Percentiles rank a stretch among this genome's conserved stretches.
phyloP scores from a whole-genome alignment of 2,888 invertebrate genomes.

The Ophraella communa region DNA sequence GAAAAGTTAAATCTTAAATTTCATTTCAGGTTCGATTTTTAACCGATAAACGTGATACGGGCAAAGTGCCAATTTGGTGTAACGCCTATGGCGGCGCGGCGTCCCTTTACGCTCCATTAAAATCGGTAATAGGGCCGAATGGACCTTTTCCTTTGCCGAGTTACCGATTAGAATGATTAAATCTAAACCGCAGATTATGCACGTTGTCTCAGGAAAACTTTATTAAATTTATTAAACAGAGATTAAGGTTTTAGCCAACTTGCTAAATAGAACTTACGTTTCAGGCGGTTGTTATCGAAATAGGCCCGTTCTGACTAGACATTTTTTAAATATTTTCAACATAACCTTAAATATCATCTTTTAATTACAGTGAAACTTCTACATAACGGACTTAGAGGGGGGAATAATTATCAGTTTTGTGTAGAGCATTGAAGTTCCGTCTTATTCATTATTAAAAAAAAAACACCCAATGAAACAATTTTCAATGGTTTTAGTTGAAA shows the following conservation, averaged over 20 bases:
- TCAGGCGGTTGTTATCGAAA: too few species aligned
- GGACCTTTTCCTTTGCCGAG: conserved; percentile 32
- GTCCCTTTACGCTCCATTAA: conserved; percentile 43
- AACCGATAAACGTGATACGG: conserved; percentile 25
- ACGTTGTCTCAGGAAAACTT: conserved; percentile 28
- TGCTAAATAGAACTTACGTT: background rate
- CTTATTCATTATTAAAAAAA: too few species aligned
- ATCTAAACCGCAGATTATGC: conserved; percentile 25
- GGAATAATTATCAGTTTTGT: too few species aligned
- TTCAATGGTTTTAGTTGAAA: too few species aligned
- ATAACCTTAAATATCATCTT: too few species aligned
- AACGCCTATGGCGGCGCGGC: conserved; percentile 43
- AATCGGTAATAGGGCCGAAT: conserved; percentile 37
- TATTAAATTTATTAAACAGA: conserved; percentile 31
- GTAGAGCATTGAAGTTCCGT: too few species aligned
- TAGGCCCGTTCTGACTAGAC: too few species aligned
- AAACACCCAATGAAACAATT: too few species aligned
- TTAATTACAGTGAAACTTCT: too few species aligned
- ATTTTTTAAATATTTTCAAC: too few species aligned
- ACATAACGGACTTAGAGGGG: too few species aligned
- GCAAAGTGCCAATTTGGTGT: conserved; percentile 46
- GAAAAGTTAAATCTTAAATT: background rate
- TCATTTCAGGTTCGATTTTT: background rate
- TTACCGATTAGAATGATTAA: conserved; percentile 29
- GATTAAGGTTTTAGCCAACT: conserved; percentile 28